A percentile compares a stretch with the other conserved stretches of the same genome.
phyloP scores from a whole-genome alignment of 2,797 vertebrate species.

The Xenopus petersii region DNA sequence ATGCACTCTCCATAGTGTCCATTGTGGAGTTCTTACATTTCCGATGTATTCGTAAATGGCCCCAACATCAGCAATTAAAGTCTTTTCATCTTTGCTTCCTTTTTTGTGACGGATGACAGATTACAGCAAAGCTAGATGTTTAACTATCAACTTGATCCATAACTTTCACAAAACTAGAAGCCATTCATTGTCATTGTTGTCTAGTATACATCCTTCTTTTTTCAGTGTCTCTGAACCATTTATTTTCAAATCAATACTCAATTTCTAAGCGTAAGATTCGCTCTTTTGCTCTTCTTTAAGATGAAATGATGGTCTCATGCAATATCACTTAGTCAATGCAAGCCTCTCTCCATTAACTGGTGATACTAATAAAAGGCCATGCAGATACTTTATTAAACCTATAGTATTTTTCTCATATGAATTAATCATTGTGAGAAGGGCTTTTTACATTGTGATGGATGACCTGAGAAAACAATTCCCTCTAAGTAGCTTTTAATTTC shows the following conservation, averaged over 20 bases:
- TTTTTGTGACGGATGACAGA: constrained; percentile 70
- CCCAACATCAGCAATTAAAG: too few species aligned
- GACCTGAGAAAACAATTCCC: constrained; percentile 97
- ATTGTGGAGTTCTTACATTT: too few species aligned
- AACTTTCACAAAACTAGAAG: constrained; percentile 84
- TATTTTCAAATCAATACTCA: constrained; percentile 99
- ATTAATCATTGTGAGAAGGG: constrained; percentile 93
- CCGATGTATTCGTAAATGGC: too few species aligned
- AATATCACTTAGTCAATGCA: constrained; percentile 95
- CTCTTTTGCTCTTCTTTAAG: constrained; percentile 89
- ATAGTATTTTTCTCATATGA: constrained; percentile 73
- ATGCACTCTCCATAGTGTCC: too few species aligned
- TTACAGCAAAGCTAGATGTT: constrained; percentile 75
- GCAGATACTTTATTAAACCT: constrained; percentile 77
- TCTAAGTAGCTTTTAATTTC: constrained; percentile 98
- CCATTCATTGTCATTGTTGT: constrained; percentile 89
- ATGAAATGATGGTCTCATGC: constrained; percentile 97
- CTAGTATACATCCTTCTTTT: constrained; percentile 88
- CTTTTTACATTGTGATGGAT: constrained; percentile 88
- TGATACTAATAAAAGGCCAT: constrained; percentile 73
- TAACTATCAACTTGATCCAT: constrained; percentile 92
- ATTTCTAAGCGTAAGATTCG: constrained; percentile 99
- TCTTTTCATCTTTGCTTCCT: too few species aligned
- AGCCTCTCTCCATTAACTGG: constrained; percentile 89
- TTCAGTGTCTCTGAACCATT: constrained; percentile 85